Conservation (phyloP, 2,797 vertebrate species). For the Lithobates pipiens region DNA sequence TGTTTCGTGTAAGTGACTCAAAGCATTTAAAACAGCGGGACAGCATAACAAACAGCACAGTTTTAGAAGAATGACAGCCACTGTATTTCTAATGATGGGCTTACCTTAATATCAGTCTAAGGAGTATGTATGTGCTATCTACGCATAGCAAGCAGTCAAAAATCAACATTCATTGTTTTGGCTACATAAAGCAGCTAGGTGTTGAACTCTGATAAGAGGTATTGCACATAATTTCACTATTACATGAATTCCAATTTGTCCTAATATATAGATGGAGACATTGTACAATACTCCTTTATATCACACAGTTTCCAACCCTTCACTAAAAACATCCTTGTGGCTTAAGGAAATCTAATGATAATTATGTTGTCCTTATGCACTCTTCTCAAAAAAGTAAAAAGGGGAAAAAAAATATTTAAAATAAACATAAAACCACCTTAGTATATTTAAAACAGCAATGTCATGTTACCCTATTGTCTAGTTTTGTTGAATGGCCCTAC, state of each 20-base stretch:
- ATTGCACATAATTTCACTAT: not conserved
- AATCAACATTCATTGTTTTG: not conserved
- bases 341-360: not conserved
- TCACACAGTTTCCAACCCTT: not conserved
- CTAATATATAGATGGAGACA: not conserved
- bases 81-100: not conserved
- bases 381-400: slow-evolving; percentile 12
- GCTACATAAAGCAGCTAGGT: not conserved
- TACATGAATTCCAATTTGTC: not conserved
- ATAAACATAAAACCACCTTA: slow-evolving; percentile 35
- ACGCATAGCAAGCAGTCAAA: not conserved
- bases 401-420: not conserved
- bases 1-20: not conserved
- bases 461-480: slow-evolving; percentile 29
- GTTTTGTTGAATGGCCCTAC: slow-evolving; percentile 45
- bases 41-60: not conserved
- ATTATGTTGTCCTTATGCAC: not conserved
- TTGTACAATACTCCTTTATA: not conserved
- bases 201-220: not conserved
- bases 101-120: not conserved
- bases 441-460: slow-evolving; percentile 50
- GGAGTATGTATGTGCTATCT: not conserved
- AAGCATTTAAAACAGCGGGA: not conserved
- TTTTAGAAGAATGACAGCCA: not conserved
- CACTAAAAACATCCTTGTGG: slow-evolving; percentile 1